Evolutionary conservation across 1,140 invertebrate genomes (phyloP).

Genomic region (Paralvinella palmiformis): DNA sequence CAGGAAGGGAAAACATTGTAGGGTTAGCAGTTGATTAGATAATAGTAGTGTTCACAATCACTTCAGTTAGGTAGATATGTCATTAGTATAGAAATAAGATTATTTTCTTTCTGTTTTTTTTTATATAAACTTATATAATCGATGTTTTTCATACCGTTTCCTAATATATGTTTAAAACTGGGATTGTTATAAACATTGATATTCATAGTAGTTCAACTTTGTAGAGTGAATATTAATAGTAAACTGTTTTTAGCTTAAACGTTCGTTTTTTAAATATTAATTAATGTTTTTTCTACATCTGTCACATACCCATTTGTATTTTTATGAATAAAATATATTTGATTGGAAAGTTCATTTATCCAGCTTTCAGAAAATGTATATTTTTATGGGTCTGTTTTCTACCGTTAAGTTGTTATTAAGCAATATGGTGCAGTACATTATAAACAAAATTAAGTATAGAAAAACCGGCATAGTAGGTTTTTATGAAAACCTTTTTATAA

Average conservation of each 20-base stretch:
- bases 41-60: no score
- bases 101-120: no score
- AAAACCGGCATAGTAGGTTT: no score
- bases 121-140: no score
- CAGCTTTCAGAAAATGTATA: conserved; percentile 3
- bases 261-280: neutral
- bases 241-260: neutral
- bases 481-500: no score
- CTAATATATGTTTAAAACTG: neutral
- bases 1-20: no score
- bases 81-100: no score
- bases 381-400: neutral
- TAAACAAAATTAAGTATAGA: no score
- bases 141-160: neutral
- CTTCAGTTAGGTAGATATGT: no score
- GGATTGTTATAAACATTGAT: neutral
- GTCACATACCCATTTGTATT: neutral
- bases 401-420: neutral
- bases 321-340: neutral
- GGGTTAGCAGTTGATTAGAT: no score
- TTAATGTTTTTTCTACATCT: neutral
- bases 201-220: neutral
- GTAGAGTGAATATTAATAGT: neutral
- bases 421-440: neutral
- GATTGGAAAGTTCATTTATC: neutral